Evolutionary conservation across 2,113 vertebrate species (phyloP).

Genomic region (Megaleporinus macrocephalus): DNA sequence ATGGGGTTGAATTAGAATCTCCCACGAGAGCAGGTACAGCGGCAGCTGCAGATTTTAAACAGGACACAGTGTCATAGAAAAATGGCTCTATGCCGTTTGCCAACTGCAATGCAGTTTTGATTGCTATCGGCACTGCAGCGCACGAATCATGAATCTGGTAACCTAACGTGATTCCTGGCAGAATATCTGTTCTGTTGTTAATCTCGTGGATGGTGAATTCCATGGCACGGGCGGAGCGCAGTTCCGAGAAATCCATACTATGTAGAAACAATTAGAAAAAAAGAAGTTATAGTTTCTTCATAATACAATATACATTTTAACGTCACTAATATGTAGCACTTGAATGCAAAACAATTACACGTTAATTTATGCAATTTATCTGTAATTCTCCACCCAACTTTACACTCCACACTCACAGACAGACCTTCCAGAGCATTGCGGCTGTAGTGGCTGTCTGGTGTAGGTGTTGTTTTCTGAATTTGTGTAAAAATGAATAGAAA

Average conservation of each 20-base stretch:
- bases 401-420: not conserved
- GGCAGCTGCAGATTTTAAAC: slow-evolving; percentile 50
- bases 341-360: no score
- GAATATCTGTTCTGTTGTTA: slow-evolving; percentile 69
- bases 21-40: slow-evolving; percentile 60
- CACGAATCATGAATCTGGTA: slow-evolving; percentile 73
- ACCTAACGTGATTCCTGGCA: slow-evolving; percentile 66
- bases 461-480: slow-evolving; percentile 56
- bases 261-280: not conserved
- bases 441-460: not conserved
- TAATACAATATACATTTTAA: no score
- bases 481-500: slow-evolving; percentile 61
- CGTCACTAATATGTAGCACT: no score
- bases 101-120: slow-evolving; percentile 64
- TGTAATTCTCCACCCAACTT: not conserved
- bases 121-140: slow-evolving; percentile 46
- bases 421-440: slow-evolving; percentile 68
- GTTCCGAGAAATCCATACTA: slow-evolving; percentile 48
- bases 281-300: no score
- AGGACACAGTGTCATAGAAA: slow-evolving; percentile 12
- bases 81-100: slow-evolving; percentile 52
- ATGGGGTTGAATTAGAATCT: slow-evolving; percentile 69
- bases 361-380: no score
- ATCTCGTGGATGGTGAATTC: slow-evolving; percentile 72
- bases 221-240: slow-evolving; percentile 68